A percentile compares a stretch with the other conserved stretches of the same genome.
Conservation (phyloP, 2,888 invertebrate genomes). For the Tinea semifulvella region DNA sequence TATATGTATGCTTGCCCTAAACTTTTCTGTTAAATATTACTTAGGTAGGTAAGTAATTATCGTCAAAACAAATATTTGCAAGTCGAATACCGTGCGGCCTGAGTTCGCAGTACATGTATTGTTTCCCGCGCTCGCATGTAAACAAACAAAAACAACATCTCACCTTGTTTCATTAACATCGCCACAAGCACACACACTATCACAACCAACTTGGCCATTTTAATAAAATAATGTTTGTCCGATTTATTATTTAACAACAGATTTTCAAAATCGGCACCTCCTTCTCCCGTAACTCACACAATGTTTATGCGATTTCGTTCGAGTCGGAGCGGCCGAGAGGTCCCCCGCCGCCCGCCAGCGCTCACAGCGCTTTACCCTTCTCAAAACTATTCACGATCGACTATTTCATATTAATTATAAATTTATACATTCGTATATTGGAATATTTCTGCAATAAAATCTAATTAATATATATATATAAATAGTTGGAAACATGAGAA, state of each 20-base stretch:
- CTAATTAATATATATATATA: too few relatives aligned
- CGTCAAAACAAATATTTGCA: neutral
- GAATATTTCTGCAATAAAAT: too few relatives aligned
- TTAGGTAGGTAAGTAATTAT: neutral
- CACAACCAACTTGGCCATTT: conserved; percentile 45
- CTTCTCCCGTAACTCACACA: neutral
- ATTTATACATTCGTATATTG: too few relatives aligned
- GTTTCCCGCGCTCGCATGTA: conserved; percentile 6
- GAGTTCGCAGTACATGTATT: neutral
- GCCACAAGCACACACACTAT: conserved; percentile 51
- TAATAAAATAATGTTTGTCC: conserved; percentile 9
- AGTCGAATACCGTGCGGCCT: neutral
- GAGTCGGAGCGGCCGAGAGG: too few relatives aligned
- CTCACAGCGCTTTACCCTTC: too few relatives aligned
- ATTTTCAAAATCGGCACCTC: neutral
- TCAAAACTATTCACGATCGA: too few relatives aligned
- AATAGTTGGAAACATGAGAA: too few relatives aligned
- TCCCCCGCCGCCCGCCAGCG: too few relatives aligned
- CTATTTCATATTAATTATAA: too few relatives aligned
- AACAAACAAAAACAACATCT: conserved; percentile 21
- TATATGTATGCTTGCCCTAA: too few relatives aligned
- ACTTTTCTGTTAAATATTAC: too few relatives aligned
- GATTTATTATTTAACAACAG: neutral
- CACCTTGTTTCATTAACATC: conserved; percentile 45
- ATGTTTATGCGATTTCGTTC: conserved; percentile 7